These are phyloP conservation scores for Mesopsocus fuscifrons DNA, from an alignment of 2,888 invertebrate genomes.

Conservation along the genomic window DNA sequence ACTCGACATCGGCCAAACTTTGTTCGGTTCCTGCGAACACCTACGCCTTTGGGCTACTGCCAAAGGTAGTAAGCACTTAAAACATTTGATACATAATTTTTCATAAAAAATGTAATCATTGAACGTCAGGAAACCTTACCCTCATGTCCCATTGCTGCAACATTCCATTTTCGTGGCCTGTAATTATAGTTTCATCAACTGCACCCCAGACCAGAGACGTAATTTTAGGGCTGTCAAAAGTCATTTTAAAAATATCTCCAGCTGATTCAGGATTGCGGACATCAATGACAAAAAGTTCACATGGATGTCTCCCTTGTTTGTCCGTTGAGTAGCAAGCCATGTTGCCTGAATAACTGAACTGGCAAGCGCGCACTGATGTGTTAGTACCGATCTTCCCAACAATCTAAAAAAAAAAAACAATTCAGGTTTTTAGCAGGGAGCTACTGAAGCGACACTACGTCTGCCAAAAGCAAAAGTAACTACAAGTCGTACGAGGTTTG, in stretches of 20 bases:
- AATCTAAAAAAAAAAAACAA: conserved; percentile 9
- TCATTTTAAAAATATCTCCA: conserved; percentile 55
- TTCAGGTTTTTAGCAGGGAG: conserved; percentile 7
- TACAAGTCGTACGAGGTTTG: too few species aligned
- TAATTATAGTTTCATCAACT: conserved; percentile 76
- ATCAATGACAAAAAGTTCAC: conserved; percentile 78
- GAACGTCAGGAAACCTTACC: conserved; percentile 35
- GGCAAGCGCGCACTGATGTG: conserved; percentile 80
- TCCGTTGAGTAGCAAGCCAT: conserved; percentile 87
- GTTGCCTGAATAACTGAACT: conserved; percentile 83
- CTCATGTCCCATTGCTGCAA: conserved; percentile 85
- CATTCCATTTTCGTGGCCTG: conserved; percentile 88
- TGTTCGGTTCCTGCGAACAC: too few species aligned
- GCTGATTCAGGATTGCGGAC: conserved; percentile 56
- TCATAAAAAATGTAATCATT: too few species aligned
- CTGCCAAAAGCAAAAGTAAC: neutral
- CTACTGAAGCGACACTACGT: neutral
- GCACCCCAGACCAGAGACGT: conserved; percentile 90
- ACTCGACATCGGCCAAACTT: too few species aligned
- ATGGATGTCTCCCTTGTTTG: conserved; percentile 75
- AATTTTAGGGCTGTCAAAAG: conserved; percentile 64
- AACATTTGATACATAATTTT: too few species aligned
- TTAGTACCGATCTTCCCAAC: conserved; percentile 58
- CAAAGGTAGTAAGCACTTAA: too few species aligned
- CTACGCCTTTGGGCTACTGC: too few species aligned